Evolutionary conservation across 2,113 vertebrate genomes (phyloP), one percentile per base, ranked within the genome.

Genomic region (Dendrocopos noguchii): DNA sequence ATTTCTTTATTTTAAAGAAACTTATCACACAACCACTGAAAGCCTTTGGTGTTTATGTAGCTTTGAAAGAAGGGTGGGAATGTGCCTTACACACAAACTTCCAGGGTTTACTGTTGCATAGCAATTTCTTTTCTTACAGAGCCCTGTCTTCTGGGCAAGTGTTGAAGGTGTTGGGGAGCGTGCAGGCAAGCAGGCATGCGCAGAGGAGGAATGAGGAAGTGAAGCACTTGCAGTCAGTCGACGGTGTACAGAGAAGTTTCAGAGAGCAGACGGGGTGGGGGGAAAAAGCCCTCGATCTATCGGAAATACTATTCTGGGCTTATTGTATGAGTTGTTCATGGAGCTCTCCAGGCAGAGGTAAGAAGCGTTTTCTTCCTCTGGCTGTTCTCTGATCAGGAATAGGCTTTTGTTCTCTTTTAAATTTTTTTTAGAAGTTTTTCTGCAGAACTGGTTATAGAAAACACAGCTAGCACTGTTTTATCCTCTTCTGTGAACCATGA

Each of bases 161-260:
- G 14, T 3, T 52, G 6, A 7, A 11, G 0, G 42, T 7, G 52
- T 2, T 20, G 78, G 63, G 61, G 33, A 29, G 82, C 3, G 2
- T 12, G 47, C 31, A 0, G 7, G 18, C 2, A 6, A 57, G 4
- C 47, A 6, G 53, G 88, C 90, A 55, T 88, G 93, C 55, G 61
- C 15, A 0, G 7, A 2, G 11, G 13, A 44, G 80, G 86, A 92
- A 95, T 76, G 91, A 90, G 92, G 93, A 95, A 96, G 92, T 61
- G 25, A 1, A 50, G 75, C 34, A 0, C 55, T 87, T 9, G 20
- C 50, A 3, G 11, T 68, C 78, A 6, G 36, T 42, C 2, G 13
- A 21, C 25, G 10, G 34, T 76, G 74, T 34, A 34, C 81, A 12
- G 84, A 4, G 1, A 33, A 39, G 59, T 70, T 82, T 57, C 29